Percentiles rank a stretch among this genome's conserved stretches.
Conservation (phyloP, 2,797 vertebrate genomes). For the Centroberyx gerrardi region DNA sequence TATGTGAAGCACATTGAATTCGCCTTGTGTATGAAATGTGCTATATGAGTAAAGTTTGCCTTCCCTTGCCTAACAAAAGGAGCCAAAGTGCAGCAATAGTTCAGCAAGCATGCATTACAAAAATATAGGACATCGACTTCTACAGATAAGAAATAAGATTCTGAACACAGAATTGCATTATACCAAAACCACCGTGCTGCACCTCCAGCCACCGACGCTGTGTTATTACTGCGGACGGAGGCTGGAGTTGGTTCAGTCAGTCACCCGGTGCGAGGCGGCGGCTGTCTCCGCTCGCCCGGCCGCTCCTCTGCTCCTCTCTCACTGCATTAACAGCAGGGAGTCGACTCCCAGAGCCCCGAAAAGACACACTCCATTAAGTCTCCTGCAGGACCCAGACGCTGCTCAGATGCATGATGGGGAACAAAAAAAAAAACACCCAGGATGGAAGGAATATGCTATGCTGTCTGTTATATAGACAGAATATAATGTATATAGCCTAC, state of each 20-base stretch:
- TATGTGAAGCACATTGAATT: too few relatives aligned
- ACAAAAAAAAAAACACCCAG: conserved; percentile 13
- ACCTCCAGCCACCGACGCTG: conserved; percentile 55
- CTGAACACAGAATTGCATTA: conserved; percentile 60
- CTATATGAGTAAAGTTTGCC: too few relatives aligned
- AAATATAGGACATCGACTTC: conserved; percentile 37
- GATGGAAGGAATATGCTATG: conserved; percentile 16
- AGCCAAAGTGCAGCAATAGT: conserved; percentile 18
- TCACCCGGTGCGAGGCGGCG: conserved; percentile 72
- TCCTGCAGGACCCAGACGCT: conserved; percentile 63
- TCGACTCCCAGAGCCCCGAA: conserved; percentile 70
- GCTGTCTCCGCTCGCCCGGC: conserved; percentile 62
- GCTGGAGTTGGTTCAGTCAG: conserved; percentile 70
- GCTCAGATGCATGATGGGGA: conserved; percentile 52
- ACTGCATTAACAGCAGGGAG: conserved; percentile 74
- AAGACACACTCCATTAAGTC: conserved; percentile 80
- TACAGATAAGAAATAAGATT: conserved; percentile 58
- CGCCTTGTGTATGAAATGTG: too few relatives aligned
- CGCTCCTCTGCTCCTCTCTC: conserved; percentile 64
- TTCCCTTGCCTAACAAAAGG: neutral
- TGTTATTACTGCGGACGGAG: conserved; percentile 72
- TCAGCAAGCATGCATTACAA: conserved; percentile 10
- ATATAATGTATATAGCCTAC: neutral
- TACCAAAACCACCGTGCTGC: conserved; percentile 45
- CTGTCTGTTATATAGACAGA: conserved; percentile 11